Percentiles rank a stretch among this genome's conserved stretches.
Conservation (phyloP, 2,113 vertebrate species). For the Microtus pennsylvanicus region DNA sequence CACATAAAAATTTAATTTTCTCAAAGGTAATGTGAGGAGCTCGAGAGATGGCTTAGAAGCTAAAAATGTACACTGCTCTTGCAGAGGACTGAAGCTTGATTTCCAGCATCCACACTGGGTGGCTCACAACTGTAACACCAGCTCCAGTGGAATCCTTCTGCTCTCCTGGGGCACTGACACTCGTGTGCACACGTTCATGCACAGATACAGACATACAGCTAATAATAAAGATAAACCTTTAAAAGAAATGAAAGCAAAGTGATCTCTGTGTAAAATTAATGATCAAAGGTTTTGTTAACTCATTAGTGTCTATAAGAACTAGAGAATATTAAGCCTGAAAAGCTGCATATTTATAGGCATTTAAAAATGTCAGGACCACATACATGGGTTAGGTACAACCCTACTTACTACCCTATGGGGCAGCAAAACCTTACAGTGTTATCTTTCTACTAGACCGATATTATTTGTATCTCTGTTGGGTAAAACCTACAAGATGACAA, state of each 20-base stretch:
- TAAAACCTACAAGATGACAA: neutral
- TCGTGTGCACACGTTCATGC: neutral
- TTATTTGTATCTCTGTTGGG: neutral
- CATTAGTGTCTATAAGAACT: neutral
- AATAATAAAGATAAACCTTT: neutral
- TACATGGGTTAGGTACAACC: neutral
- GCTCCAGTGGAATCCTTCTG: no score
- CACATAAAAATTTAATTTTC: neutral
- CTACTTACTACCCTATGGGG: neutral
- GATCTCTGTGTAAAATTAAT: neutral
- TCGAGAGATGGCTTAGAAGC: neutral
- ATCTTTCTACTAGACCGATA: slow-evolving; percentile 8
- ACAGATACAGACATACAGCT: neutral
- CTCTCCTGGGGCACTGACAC: neutral
- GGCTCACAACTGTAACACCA: neutral
- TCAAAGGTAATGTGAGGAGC: neutral
- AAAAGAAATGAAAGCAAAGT: neutral
- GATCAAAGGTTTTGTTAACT: neutral
- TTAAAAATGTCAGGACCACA: neutral
- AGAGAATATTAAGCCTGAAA: neutral
- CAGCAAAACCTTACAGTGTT: neutral
- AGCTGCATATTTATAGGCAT: neutral
- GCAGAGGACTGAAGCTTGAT: neutral
- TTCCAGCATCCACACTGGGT: neutral
- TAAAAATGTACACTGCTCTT: neutral